Evolutionary conservation across 2,113 vertebrate genomes (phyloP).

Genomic region (Rissa tridactyla): DNA sequence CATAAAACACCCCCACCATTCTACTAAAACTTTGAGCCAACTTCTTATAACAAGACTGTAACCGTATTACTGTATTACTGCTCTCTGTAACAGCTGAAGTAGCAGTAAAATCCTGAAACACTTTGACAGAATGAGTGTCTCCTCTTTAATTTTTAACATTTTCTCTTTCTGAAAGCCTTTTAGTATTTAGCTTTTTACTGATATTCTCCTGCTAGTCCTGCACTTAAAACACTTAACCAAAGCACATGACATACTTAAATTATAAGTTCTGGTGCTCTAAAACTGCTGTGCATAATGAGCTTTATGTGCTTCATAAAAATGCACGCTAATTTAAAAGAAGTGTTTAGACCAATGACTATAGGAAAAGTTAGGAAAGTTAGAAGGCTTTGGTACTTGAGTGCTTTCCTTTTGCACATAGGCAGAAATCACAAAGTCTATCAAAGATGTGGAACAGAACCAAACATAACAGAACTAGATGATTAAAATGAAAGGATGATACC

Average conservation of each 20-base stretch:
- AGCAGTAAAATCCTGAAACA: not conserved
- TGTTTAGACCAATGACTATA: not conserved
- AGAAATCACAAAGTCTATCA: not conserved
- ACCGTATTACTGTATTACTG: not conserved
- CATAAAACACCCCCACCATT: not conserved
- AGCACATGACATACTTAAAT: not conserved
- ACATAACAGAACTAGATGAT: not conserved
- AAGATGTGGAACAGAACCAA: not conserved
- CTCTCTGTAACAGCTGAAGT: not conserved
- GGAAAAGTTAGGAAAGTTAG: not conserved
- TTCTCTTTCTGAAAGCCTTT: not conserved
- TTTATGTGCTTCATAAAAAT: not conserved
- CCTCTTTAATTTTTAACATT: not conserved
- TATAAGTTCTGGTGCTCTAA: not conserved
- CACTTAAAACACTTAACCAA: not conserved
- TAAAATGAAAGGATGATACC: not conserved
- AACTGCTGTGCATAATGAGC: not conserved
- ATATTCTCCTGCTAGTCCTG: not conserved
- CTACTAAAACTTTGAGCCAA: not conserved
- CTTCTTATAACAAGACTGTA: not conserved
- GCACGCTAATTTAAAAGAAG: not conserved
- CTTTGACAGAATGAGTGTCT: not conserved
- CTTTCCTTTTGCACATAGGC: not conserved
- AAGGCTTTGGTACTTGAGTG: not conserved
- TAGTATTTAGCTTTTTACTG: not conserved